Conservation (phyloP, 2,797 vertebrate genomes). For the Coracias cyanogaster region DNA sequence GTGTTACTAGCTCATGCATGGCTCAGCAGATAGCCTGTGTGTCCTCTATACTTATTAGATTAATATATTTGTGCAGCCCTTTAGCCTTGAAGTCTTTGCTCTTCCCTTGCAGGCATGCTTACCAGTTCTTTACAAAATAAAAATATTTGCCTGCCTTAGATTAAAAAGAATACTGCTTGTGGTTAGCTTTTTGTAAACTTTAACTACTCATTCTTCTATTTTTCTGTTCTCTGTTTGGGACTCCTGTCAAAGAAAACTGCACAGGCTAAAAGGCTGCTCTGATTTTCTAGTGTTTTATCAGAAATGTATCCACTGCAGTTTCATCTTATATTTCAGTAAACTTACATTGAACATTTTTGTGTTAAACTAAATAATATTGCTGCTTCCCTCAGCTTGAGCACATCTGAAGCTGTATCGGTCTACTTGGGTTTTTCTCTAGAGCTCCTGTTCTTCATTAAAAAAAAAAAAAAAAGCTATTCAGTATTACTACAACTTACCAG, state of each 20-base stretch:
- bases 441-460: not conserved
- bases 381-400: not conserved
- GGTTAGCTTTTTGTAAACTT: not conserved
- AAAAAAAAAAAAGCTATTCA: not conserved
- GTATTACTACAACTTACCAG: not conserved
- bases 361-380: not conserved
- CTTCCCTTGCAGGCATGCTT: not conserved
- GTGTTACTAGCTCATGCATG: not conserved
- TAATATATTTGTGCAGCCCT: not conserved
- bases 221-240: not conserved
- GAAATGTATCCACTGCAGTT: not conserved
- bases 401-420: not conserved
- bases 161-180: not conserved
- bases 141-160: not conserved
- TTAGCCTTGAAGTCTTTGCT: not conserved
- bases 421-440: not conserved
- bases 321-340: not conserved
- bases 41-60: not conserved
- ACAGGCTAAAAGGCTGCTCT: not conserved
- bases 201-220: not conserved
- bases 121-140: not conserved
- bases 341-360: not conserved
- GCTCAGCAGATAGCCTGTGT: slow-evolving; percentile 29
- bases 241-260: not conserved
- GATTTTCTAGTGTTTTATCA: not conserved